phyloP scores from a whole-genome alignment of 53 echinoderm and acorn worm species.

The Stichopus horrens region DNA sequence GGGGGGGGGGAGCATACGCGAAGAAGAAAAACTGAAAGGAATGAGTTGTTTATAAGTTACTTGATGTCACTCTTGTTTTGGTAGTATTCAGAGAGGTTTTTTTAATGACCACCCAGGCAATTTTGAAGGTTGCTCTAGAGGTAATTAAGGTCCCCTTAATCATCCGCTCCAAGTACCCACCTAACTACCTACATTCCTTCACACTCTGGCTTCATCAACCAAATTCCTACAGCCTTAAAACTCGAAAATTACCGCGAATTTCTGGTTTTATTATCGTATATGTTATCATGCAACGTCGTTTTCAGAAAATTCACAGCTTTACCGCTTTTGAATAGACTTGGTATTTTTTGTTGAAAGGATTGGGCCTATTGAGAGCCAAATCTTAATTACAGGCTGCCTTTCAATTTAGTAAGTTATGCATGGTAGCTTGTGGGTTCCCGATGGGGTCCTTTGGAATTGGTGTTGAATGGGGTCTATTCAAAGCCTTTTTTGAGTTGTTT shows the following conservation, averaged over 20 bases:
- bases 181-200: conserved; percentile 17
- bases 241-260: conserved; percentile 43
- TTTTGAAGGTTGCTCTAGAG: background rate
- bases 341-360: conserved; percentile 30
- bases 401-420: conserved; percentile 34
- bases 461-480: conserved; percentile 17
- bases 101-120: conserved; percentile 15
- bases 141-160: conserved; percentile 22
- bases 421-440: conserved; percentile 43
- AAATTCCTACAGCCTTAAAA: conserved; percentile 15
- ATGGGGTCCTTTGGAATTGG: conserved; percentile 19
- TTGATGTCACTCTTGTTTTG: background rate
- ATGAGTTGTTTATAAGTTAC: background rate
- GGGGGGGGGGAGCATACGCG: too few relatives aligned
- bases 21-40: too few relatives aligned
- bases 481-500: conserved; percentile 3
- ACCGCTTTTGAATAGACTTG: conserved; percentile 19
- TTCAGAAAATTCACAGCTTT: conserved; percentile 46
- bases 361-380: conserved; percentile 23
- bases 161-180: conserved; percentile 1
- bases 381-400: conserved; percentile 27
- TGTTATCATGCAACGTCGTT: conserved; percentile 34
- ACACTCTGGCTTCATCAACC: conserved; percentile 26
- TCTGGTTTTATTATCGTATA: conserved; percentile 41
- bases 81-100: background rate